Conservation (phyloP, 2,113 vertebrate genomes). For the Hyperopisus bebe region DNA sequence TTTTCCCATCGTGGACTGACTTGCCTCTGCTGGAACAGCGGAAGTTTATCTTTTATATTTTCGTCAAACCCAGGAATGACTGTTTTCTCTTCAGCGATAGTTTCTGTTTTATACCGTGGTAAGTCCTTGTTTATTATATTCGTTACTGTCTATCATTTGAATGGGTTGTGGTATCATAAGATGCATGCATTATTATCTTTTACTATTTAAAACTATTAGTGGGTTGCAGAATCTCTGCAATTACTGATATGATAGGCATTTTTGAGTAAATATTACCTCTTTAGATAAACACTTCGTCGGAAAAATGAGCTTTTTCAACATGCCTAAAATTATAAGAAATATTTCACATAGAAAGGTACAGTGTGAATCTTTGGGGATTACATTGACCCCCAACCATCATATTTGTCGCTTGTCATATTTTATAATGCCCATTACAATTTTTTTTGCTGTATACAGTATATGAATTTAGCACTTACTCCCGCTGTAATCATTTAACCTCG, state of each 20-base stretch:
- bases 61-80: conserved; percentile 32
- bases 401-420: background rate
- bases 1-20: conserved; percentile 26
- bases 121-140: conserved; percentile 37
- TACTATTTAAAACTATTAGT: background rate
- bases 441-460: background rate
- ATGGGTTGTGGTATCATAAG: background rate
- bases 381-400: background rate
- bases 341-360: background rate
- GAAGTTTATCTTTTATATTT: conserved; percentile 56
- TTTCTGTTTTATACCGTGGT: conserved; percentile 44
- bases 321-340: background rate
- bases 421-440: background rate
- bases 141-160: background rate
- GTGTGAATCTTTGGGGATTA: background rate
- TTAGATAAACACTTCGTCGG: background rate
- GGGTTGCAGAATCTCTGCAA: background rate
- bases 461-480: background rate
- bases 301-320: background rate
- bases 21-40: conserved; percentile 41
- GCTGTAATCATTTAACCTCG: background rate
- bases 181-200: background rate
- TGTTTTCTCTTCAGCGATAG: conserved; percentile 22
- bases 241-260: background rate
- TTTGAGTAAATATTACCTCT: background rate